Conservation (phyloP, 1,140 invertebrate species). For the Eulimnadia texana region DNA sequence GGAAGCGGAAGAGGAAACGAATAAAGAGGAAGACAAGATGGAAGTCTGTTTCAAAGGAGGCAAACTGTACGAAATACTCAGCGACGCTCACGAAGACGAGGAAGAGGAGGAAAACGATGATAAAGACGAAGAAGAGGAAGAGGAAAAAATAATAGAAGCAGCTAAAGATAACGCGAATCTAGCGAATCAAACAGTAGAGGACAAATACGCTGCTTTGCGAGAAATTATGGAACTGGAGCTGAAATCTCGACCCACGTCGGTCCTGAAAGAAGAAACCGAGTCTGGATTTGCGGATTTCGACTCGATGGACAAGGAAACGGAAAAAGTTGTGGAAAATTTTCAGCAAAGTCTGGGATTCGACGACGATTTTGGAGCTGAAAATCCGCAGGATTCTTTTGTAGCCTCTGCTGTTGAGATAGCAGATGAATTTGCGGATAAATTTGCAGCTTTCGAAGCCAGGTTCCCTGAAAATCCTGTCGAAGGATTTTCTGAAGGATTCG, state of each 20-base stretch:
- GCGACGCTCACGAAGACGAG: slow-evolving; percentile 12
- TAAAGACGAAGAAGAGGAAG: slow-evolving; percentile 19
- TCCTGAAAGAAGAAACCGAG: slow-evolving; percentile 31
- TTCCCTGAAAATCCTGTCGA: slow-evolving; percentile 8
- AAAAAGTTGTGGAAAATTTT: slow-evolving; percentile 10
- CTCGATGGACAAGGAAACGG: slow-evolving; percentile 11
- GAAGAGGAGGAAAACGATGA: background rate
- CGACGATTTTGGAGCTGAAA: background rate
- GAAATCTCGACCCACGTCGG: background rate
- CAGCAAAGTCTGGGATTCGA: background rate
- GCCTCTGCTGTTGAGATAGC: background rate
- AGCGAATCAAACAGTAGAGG: slow-evolving; percentile 22
- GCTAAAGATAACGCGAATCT: background rate
- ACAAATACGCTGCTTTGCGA: slow-evolving; percentile 51
- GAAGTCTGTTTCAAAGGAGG: slow-evolving; percentile 14
- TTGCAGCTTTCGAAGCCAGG: slow-evolving; percentile 11
- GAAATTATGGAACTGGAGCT: slow-evolving; percentile 39
- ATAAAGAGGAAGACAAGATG: slow-evolving; percentile 12
- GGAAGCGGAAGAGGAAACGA: slow-evolving; percentile 9
- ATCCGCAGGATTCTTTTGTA: background rate
- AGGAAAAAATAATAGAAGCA: background rate
- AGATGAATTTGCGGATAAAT: slow-evolving; percentile 15
- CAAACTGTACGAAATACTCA: slow-evolving; percentile 14
- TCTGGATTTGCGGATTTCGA: slow-evolving; percentile 19
- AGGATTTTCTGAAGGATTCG: slow-evolving; percentile 11